Evolutionary conservation across 2,797 vertebrate species (phyloP), one percentile per base, ranked within the genome.

Genomic region (Catharus ustulatus): DNA sequence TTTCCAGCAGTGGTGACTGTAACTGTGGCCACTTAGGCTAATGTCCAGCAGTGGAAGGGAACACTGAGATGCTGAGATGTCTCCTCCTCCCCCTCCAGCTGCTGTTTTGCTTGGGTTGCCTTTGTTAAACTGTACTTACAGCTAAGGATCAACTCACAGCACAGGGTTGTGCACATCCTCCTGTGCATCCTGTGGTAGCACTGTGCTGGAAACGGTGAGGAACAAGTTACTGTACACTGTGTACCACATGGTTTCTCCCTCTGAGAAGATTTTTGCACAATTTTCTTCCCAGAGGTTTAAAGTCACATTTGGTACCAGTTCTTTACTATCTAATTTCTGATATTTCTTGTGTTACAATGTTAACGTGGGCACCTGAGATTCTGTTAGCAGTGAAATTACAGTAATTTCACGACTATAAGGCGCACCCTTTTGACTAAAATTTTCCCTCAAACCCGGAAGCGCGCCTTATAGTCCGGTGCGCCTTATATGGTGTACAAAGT

Each of bases 181-280:
- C 32, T 0, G 0, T 20, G 29, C 9, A 14, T 54, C 18, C 22
- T 55, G 1, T 40, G 49, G 27, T 46, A 71, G 30, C 58, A 18
- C 7, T 7, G 36, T 9, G 48, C 30, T 90, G 20, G 36, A 84
- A 81, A 42, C 15, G 26, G 6, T 30, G 40, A 84, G 29, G 30
- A 30, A 14, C 7, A 45, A 19, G 26, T 20, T 63, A 64, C 34
- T 13, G 3, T 73, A 45, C 14, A 5, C 30, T 9, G 9, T 3
- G 0, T 36, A 29, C 26, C 32, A 24, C 2, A 3, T 6, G 4
- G 3, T 75, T 80, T 84, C 43, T 86, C 49, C 59, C 46, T 32
- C 22, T 20, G 23, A 30, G 9, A 32, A 51, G 34, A 32, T n/a
- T 79, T 89, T 89, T 67, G 36, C 36, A 48, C 15, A 32, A 4